Evolutionary conservation across 1,140 invertebrate genomes (phyloP), one percentile per base, ranked within the genome.

Genomic region (Drosophila busckii): DNA sequence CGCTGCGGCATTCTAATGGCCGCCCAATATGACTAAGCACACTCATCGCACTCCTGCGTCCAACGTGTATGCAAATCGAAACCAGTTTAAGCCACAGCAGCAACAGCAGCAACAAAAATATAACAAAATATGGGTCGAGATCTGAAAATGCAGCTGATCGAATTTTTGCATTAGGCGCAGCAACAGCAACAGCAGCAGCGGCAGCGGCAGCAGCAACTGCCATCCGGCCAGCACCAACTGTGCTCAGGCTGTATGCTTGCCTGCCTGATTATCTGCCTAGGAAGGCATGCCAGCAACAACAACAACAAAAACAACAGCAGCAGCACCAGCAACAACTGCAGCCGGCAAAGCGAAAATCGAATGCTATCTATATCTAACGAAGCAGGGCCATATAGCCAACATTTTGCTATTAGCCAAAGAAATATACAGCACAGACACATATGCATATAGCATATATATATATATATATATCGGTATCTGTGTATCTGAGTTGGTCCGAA

Each of bases 161-260:
- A 85, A 85, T 85, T 85, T 85, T 85, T 85, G 83, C 83, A 85
- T 85, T 85, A 80, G 71, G 83, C 82, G 76, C 84, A 85, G 76
- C 75, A 56, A 64, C 73, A 55, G 55, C 61, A 38, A 23, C 69
- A 48, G 42, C 56, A 34, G 42, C 59, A 34, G 55, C 62, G 3
- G 54, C 63, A 67, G 41, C 54, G n/a, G n/a, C n/a, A 48, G 22
- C 55, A 54, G 58, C 59, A 59, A 62, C 68, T 70, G 66, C 73
- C 73, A 71, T 70, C 71, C 71, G 73, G 71, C 71, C 67, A 70
- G 56, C 61, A 42, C 12, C 60, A 75, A 78, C 52, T 58, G 61
- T 53, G 55, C 59, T 29, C 49, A 49, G 37, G 49, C 56, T 31
- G 70, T 49, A 59, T 54, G 68, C 61, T 38, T 58, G 50, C 48